Evolutionary conservation across 2,888 invertebrate species (phyloP).

Genomic region (Latrodectus hesperus): DNA sequence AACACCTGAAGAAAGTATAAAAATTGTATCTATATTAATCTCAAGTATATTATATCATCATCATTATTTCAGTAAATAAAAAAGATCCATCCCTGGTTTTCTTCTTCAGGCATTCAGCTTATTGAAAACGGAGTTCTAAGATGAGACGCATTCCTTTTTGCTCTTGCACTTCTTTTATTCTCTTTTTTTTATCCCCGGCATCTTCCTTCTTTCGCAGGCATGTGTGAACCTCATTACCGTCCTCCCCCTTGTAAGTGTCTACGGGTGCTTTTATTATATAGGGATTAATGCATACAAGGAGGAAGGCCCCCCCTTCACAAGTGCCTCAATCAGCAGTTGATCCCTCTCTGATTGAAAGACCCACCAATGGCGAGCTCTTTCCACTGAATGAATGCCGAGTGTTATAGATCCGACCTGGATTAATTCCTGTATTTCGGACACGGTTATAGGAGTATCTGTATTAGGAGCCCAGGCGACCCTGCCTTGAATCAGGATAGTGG

Average conservation of each 20-base stretch:
- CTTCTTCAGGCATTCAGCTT: background rate
- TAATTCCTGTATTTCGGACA: slow-evolving; percentile 20
- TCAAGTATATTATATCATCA: too few relatives aligned
- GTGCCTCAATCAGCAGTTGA: slow-evolving; percentile 42
- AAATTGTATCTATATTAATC: too few relatives aligned
- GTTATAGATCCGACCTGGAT: slow-evolving; percentile 14
- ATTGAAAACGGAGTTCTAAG: slow-evolving; percentile 18
- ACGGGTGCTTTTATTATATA: slow-evolving; percentile 23
- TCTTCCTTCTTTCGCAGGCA: background rate
- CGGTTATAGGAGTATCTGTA: background rate
- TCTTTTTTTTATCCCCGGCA: background rate
- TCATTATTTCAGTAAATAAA: too few relatives aligned
- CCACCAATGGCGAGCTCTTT: background rate
- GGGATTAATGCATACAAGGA: slow-evolving; percentile 39
- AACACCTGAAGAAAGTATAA: too few relatives aligned
- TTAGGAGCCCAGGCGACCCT: background rate
- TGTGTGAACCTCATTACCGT: slow-evolving; percentile 48
- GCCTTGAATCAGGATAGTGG: too few relatives aligned
- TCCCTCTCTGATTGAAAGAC: slow-evolving; percentile 28
- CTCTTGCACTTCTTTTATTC: background rate
- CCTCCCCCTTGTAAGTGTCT: slow-evolving; percentile 10
- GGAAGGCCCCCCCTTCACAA: slow-evolving; percentile 14
- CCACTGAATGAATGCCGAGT: slow-evolving; percentile 1
- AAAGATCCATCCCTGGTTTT: background rate
- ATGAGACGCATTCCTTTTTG: slow-evolving; percentile 8